Percentiles rank a stretch among this genome's conserved stretches.
Conservation (phyloP, 2,113 vertebrate genomes). For the Vimba vimba region DNA sequence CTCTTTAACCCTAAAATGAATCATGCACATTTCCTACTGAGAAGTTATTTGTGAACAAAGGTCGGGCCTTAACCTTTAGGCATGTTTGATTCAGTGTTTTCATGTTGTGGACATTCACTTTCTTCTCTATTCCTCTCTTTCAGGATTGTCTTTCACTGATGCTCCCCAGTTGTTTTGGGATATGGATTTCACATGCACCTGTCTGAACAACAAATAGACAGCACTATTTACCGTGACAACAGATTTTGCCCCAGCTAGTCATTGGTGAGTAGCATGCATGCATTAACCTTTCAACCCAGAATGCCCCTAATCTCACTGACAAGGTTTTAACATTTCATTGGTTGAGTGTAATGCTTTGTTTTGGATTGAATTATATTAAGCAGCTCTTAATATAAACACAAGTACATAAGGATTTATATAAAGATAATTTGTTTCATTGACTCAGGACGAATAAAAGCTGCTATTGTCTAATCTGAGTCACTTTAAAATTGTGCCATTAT, state of each 20-base stretch:
- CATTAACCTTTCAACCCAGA: not conserved
- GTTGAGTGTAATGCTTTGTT: conserved; percentile 1
- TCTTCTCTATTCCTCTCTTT: conserved; percentile 2
- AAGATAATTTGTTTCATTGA: not conserved
- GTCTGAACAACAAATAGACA: not conserved
- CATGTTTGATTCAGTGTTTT: conserved; percentile 2
- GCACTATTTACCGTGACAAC: conserved; percentile 12
- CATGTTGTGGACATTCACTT: conserved; percentile 1
- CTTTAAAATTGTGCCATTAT: not conserved
- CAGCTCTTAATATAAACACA: not conserved
- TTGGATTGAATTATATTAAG: not conserved
- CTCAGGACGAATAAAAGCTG: not conserved
- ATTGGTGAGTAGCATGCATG: not conserved
- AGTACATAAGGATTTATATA: not conserved
- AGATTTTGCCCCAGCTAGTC: not conserved
- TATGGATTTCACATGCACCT: not conserved
- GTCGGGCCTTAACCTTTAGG: not conserved
- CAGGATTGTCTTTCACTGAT: not conserved
- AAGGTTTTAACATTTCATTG: not conserved
- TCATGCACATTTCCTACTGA: conserved; percentile 2
- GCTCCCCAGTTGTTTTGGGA: not conserved
- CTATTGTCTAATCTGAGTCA: not conserved
- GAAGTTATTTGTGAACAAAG: conserved; percentile 7
- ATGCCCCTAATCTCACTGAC: not conserved
- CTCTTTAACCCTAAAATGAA: not conserved